phyloP scores from a whole-genome alignment of 2,888 invertebrate species.

The Bombylius major region DNA sequence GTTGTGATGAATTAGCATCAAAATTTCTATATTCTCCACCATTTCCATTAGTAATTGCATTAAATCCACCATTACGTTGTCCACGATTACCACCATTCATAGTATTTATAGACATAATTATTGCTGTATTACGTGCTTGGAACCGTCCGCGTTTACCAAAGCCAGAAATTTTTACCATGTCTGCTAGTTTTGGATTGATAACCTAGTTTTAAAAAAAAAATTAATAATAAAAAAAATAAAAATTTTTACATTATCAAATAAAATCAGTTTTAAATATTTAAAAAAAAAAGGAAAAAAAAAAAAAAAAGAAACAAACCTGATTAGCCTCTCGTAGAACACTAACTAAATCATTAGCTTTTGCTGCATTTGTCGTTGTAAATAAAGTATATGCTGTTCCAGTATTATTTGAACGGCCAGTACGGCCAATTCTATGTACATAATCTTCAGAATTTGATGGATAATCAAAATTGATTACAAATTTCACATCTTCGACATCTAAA shows the following conservation, averaged over 20 bases:
- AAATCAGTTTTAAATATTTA: neutral
- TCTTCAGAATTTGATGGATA: conserved; percentile 96
- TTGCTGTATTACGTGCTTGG: conserved; percentile 10
- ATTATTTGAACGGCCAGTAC: conserved; percentile 85
- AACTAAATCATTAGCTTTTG: conserved; percentile 84
- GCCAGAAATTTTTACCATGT: conserved; percentile 43
- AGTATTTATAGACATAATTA: conserved; percentile 2
- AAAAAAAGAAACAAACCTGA: conserved; percentile 43
- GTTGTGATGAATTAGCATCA: neutral
- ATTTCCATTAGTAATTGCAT: neutral
- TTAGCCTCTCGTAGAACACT: conserved; percentile 88
- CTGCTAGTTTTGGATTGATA: conserved; percentile 77
- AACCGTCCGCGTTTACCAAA: conserved; percentile 15
- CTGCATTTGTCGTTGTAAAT: conserved; percentile 81
- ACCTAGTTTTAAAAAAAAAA: conserved; percentile 33
- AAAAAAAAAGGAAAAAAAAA: neutral
- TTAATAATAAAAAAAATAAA: neutral
- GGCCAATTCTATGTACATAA: conserved; percentile 86
- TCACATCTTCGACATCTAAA: conserved; percentile 96
- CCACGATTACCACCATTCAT: conserved; percentile 4
- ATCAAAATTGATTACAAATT: conserved; percentile 98
- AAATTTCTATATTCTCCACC: conserved; percentile 5
- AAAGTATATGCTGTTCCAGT: conserved; percentile 94
- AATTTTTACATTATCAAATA: neutral
- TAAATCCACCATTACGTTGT: neutral